A percentile compares a stretch with the other conserved stretches of the same genome.
Evolutionary conservation across 2,888 invertebrate species (phyloP).

Genomic region (Aphrophora alni): DNA sequence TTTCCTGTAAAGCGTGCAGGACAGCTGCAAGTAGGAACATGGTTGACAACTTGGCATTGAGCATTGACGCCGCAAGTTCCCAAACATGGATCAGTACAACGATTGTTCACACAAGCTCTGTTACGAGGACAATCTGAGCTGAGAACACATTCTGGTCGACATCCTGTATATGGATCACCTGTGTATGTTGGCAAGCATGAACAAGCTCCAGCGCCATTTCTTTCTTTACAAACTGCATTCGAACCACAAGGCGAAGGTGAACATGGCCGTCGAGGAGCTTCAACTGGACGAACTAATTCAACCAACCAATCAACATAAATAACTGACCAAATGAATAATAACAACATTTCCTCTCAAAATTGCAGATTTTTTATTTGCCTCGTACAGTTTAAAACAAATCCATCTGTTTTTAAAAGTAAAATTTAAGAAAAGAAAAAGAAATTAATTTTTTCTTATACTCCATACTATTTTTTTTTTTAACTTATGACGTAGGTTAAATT

Average conservation of each 20-base stretch:
- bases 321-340: neutral
- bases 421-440: no score
- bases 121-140: constrained; percentile 72
- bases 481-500: no score
- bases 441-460: no score
- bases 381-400: no score
- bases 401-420: no score
- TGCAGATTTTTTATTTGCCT: no score
- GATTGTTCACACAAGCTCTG: constrained; percentile 71
- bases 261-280: constrained; percentile 59
- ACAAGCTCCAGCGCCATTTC: constrained; percentile 60
- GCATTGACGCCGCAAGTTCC: constrained; percentile 61
- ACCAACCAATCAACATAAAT: neutral
- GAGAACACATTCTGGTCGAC: constrained; percentile 75
- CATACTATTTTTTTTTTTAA: no score
- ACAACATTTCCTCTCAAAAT: neutral
- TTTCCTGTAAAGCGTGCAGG: constrained; percentile 67
- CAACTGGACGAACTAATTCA: constrained; percentile 54
- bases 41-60: constrained; percentile 76
- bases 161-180: constrained; percentile 62
- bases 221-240: no score
- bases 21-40: constrained; percentile 81
- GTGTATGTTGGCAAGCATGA: constrained; percentile 67
- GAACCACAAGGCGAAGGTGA: constrained; percentile 55
- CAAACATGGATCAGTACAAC: constrained; percentile 62